Base-by-base conservation (phyloP, 2,797 vertebrate genomes). In the Sebastes trivittatus region DNA sequence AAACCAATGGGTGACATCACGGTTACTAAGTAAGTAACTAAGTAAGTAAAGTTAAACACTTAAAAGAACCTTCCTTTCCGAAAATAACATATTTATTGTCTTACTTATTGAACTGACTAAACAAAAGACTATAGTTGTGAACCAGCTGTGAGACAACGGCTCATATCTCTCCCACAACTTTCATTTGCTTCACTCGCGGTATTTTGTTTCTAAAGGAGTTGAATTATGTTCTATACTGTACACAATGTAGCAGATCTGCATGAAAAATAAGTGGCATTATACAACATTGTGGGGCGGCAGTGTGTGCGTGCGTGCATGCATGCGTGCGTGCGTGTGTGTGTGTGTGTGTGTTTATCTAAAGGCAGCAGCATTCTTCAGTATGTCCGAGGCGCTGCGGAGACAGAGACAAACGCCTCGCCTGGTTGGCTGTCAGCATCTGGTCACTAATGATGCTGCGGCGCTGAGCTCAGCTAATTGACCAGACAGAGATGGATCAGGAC, bases 401-500 rank as follows among this genome's bases (percentile, higher is more conserved):
- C 89, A 82, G 82, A 93, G 91, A 94, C 75, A 91, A 93, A 92
- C 77, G 14, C 80, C 66, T 92, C 66, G 66, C 38, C 71, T 74
- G 75, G 83, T 80, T 81, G 72, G 73, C 85, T 92, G 87, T 93
- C 89, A 91, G 91, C 91, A 90, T 82, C 92, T 90, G 91, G 92
- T 85, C 92, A 88, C 88, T 95, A 95, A 95, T 88, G 90, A 91
- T 88, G 86, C 89, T 72, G 90, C 87, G 83, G 81, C 66, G 91
- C 94, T 95, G 95, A 95, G 93, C 91, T 92, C 93, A 94, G 94
- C 94, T 90, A 88, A 91, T 89, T 87, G 86, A 73, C 68, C 87
- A 69, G 94, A 94, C 95, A 93, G 90, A 94, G 95, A 95, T 93
- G 88, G 90, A 95, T 94, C 90, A 85, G 89, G 83, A 86, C 60